A percentile compares a stretch with the other conserved stretches of the same genome.
phyloP scores from a whole-genome alignment of 2,797 vertebrate species.

The Rhabdomys pumilio region DNA sequence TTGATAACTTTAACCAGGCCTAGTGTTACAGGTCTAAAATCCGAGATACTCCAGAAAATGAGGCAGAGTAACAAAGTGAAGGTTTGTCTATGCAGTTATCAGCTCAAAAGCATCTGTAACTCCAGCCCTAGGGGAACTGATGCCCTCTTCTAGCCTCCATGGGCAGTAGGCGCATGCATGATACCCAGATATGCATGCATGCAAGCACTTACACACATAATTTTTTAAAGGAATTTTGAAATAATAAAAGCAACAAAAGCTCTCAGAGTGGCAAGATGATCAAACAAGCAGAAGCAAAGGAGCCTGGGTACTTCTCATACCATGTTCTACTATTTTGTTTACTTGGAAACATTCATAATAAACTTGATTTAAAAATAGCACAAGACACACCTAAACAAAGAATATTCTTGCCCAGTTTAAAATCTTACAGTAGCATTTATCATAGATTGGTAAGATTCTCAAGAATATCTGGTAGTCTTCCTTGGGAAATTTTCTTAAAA shows the following conservation, averaged over 20 bases:
- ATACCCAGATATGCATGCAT: not conserved
- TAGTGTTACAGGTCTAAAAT: not conserved
- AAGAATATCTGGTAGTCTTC: conserved; percentile 32
- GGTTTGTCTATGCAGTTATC: not conserved
- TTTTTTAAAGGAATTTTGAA: not conserved
- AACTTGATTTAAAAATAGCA: conserved; percentile 3
- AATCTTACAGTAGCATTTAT: conserved; percentile 45
- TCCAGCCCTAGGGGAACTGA: no score
- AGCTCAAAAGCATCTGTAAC: not conserved
- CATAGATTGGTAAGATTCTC: not conserved
- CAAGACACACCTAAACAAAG: not conserved
- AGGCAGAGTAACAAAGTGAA: not conserved
- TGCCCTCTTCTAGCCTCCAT: not conserved
- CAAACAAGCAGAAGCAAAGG: not conserved
- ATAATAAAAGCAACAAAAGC: not conserved
- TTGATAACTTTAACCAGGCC: not conserved
- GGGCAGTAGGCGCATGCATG: not conserved
- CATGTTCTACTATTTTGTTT: not conserved
- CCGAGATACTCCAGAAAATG: not conserved
- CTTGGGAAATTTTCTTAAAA: conserved; percentile 42
- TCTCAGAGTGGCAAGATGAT: not conserved
- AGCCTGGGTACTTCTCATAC: not conserved
- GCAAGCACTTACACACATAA: not conserved
- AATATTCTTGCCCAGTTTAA: conserved; percentile 29
- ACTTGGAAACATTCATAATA: conserved; percentile 50